Conservation (phyloP, 2,113 vertebrate genomes). For the Ictidomys tridecemlineatus region DNA sequence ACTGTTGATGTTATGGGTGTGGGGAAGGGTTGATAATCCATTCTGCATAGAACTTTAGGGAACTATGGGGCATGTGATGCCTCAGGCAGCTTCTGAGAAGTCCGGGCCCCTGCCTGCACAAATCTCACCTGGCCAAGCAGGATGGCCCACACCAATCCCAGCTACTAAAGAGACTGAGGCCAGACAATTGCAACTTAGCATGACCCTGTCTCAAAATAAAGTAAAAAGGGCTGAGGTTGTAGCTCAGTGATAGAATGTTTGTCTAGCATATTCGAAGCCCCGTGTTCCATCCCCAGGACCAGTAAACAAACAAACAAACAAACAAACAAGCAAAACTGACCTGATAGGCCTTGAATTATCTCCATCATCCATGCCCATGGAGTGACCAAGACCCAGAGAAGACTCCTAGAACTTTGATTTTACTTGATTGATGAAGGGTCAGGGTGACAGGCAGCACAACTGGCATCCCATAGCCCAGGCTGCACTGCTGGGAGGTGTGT, state of each 20-base stretch:
- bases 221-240: neutral
- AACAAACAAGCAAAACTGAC: too few species aligned
- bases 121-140: neutral
- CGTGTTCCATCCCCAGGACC: too few species aligned
- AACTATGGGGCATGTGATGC: neutral
- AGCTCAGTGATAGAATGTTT: neutral
- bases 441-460: neutral
- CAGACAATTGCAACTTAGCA: neutral
- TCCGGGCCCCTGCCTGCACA: neutral
- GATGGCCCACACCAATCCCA: neutral
- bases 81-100: neutral
- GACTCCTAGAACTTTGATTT: neutral
- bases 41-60: neutral
- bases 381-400: neutral
- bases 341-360: neutral
- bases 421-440: neutral
- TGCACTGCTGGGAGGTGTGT: rapidly evolving
- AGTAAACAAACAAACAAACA: too few species aligned
- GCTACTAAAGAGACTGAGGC: too few species aligned
- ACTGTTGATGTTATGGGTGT: neutral
- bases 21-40: neutral
- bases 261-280: too few species aligned
- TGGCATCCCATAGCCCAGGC: neutral
- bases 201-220: neutral
- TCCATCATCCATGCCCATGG: neutral